Evolutionary conservation across 2,797 vertebrate genomes (phyloP), one percentile per base, ranked within the genome.

Genomic region (Scarus forsteni): DNA sequence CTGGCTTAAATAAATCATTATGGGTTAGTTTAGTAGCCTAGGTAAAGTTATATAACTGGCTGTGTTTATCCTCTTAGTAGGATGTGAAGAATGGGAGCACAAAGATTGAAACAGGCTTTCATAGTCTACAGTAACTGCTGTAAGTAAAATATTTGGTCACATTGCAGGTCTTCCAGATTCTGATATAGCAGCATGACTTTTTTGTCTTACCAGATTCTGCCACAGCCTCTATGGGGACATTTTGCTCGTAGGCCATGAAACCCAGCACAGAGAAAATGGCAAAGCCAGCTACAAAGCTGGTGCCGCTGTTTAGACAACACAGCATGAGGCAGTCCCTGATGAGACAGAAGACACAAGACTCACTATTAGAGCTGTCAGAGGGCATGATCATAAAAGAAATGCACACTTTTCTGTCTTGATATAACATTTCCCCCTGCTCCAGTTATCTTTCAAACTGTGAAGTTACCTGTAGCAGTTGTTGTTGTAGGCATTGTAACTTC

Each of bases 201-300:
- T 36, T 49, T 74, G 55, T 91, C 96, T 93, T 75, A 99, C 98
- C 98, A 64, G 98, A 99, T 85, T 98, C 98, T 19, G 98, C 98
- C 83, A 99, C 98, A 66, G 97, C 97, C 34, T 97, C 97, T 34
- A 99, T 99, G 45, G 98, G 97, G 64, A 99, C 98, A 0, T 96
- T 96, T 90, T 99, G 98, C 51, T 99, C 98, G 0, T 94, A 98
- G 7, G 98, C 98, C 98, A 99, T 99, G 90, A 99, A 99, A 76
- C 98, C 98, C 88, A 99, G 94, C 78, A 99, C 98, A 1, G 98
- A 99, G 94, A 99, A 99, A 92, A 99, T 99, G 67, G 98, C 98
- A 76, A 99, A 99, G 74, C 98, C 98, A 50, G 98, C 98, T 67
- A 99, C 91, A 15, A 99, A 99, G 90, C 98, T 99, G 85, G 98